Evolutionary conservation across 2,113 vertebrate species (phyloP).

Genomic region (Stercorarius parasiticus): DNA sequence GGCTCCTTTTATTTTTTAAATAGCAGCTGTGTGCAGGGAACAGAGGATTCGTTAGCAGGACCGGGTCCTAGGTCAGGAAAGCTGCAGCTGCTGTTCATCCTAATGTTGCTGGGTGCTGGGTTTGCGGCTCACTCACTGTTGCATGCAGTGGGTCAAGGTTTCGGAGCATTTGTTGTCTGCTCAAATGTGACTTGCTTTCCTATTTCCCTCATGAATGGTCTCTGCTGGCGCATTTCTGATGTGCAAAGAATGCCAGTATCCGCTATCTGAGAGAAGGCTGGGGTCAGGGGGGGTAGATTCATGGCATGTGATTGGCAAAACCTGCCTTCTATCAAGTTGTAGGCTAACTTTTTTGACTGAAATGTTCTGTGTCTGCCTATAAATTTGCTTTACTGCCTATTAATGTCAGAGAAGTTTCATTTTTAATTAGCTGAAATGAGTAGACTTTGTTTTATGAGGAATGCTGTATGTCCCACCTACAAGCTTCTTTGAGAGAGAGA

Average conservation of each 20-base stretch:
- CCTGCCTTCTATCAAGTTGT: constrained; percentile 81
- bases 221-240: constrained; percentile 83
- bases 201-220: constrained; percentile 83
- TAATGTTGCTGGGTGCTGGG: constrained; percentile 74
- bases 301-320: constrained; percentile 86
- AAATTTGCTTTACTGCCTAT: constrained; percentile 81
- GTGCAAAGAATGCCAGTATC: constrained; percentile 83
- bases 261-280: constrained; percentile 77
- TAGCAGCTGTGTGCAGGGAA: constrained; percentile 71
- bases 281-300: constrained; percentile 81
- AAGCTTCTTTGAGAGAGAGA: constrained; percentile 40
- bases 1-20: constrained; percentile 77
- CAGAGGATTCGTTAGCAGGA: constrained; percentile 68
- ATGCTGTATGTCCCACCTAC: constrained; percentile 61
- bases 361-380: constrained; percentile 77
- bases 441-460: constrained; percentile 76
- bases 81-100: constrained; percentile 68
- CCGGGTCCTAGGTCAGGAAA: constrained; percentile 70
- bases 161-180: constrained; percentile 80
- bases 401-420: constrained; percentile 81
- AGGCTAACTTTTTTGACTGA: constrained; percentile 84
- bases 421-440: constrained; percentile 80
- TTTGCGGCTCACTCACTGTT: constrained; percentile 76
- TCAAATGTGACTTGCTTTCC: constrained; percentile 83
- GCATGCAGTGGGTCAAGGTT: constrained; percentile 79